Evolutionary conservation across 1,140 invertebrate species (phyloP), one percentile per base, ranked within the genome.

Genomic region (Drosophila yakuba): DNA sequence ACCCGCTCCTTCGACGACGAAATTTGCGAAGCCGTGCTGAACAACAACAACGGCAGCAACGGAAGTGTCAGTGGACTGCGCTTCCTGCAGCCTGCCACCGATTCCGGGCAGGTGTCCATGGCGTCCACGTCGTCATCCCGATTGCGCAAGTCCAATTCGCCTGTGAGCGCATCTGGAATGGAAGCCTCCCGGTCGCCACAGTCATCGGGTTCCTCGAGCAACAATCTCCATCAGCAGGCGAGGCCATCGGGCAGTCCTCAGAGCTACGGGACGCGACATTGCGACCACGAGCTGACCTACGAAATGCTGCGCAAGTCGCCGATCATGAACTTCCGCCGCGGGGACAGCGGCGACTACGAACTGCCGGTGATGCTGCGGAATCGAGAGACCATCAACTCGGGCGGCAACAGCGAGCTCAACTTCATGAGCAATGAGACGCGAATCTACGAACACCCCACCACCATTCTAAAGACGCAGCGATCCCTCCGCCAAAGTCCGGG

Each of bases 1-100:
- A 83, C 81, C 20, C 90, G 85, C 32, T 92, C 92, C 14, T 92
- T 92, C n/a, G 92, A 92, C 55, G 92, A 92, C 5, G 91, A 91
- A 36, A 92, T 90, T 36, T 73, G 91, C 14, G 90, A 90, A n/a
- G 75, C 63, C 15, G n/a, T 83, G 58, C 47, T 80, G 1, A 84
- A 81, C 32, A 91, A 86, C 38, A 78, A 76, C 17, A 66, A 60
- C 10, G 74, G 66, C 5, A 55, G 75, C 47, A 62, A 48, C 7
- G 54, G 59, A 32, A 23, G 55, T 15, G 23, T 51, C 12, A 23
- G 67, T 50, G 74, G 56, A 2, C 12, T 58, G 35, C 81, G 88
- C 2, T 91, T 81, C 11, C 47, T 91, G 14, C 84, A 92, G 48
- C 73, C 82, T 1, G 62, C 56, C 35, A 45, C 39, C 17, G 73